A percentile compares a stretch with the other conserved stretches of the same genome.
Evolutionary conservation across 2,888 invertebrate genomes (phyloP).

Genomic region (Drosophila mimetica): DNA sequence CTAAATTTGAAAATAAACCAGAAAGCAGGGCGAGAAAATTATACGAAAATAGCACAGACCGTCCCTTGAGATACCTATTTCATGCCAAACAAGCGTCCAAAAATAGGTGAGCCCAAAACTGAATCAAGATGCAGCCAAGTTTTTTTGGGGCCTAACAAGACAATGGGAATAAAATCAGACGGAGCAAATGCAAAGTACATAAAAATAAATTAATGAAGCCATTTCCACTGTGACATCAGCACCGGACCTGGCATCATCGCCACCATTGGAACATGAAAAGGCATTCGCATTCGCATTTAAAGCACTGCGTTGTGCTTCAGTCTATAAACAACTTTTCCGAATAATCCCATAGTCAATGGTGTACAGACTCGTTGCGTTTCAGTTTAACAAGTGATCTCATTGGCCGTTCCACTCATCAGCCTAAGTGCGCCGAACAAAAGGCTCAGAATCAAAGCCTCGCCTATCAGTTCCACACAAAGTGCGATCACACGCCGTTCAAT

Average conservation of each 20-base stretch:
- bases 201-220: constrained; percentile 72
- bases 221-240: constrained; percentile 78
- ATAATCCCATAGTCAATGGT: constrained; percentile 24
- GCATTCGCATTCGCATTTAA: constrained; percentile 45
- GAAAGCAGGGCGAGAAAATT: constrained; percentile 61
- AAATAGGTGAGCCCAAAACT: constrained; percentile 58
- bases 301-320: constrained; percentile 34
- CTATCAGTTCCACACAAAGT: constrained; percentile 24
- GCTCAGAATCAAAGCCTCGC: constrained; percentile 59
- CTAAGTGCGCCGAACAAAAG: constrained; percentile 51
- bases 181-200: constrained; percentile 63
- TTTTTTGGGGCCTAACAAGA: constrained; percentile 30
- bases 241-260: constrained; percentile 43
- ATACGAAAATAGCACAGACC: constrained; percentile 35
- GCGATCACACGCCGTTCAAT: constrained; percentile 30
- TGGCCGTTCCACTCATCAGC: constrained; percentile 47
- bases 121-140: constrained; percentile 32
- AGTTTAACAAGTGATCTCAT: constrained; percentile 72
- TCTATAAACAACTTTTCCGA: constrained; percentile 59
- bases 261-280: constrained; percentile 52
- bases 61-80: constrained; percentile 43
- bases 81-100: constrained; percentile 47
- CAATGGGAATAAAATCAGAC: constrained; percentile 32
- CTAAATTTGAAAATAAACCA: constrained; percentile 67
- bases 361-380: constrained; percentile 43